Base-by-base conservation (phyloP, 92 coral and sea anemone species). In the Blastomussa wellsi region DNA sequence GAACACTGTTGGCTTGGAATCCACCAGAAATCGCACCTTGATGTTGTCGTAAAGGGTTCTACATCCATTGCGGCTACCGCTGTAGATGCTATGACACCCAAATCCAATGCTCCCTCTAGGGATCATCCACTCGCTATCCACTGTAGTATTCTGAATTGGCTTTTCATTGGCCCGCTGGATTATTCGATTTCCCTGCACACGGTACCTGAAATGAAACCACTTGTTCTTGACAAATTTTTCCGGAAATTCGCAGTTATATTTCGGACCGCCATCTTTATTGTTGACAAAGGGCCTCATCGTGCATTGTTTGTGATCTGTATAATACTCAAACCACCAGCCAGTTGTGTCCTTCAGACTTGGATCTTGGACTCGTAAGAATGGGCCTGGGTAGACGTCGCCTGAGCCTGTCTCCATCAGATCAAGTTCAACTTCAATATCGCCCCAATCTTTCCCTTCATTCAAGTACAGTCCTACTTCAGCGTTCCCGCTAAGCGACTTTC, bases 261-360 rank as follows among this genome's bases (percentile, higher is more conserved):
- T 66, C 94, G 91, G 84, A 4, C 19, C 20, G 0, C 95, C 95
- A 36, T 90, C 94, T 14, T 29, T 67, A 83, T 90, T 90, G 88
- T 84, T 86, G n/a, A 75, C 64, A 32, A 72, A 90, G 0, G 98
- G 98, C 55, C 95, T 87, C 98, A 92, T 92, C 17, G 94, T 90
- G 70, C 98, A 92, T 15, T 78, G 78, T 68, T 62, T 79, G 64
- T 76, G 78, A 51, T 78, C 88, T 16, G 88, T 82, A 38, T 33
- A 55, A 65, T 94, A 94, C 55, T 94, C 90, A 60, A 94, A 90
- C 95, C 95, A 92, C 98, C 98, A 94, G 33, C 86, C 98, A 29
- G 90, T 92, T 15, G 98, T 94, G 20, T 62, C 77, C 9, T 71
- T 51, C n/a, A 83, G 55, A 7, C 78, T 35, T 26, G 84, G 80